Conservation (phyloP, 2,113 vertebrate genomes). For the Gallinago jamesoni region DNA sequence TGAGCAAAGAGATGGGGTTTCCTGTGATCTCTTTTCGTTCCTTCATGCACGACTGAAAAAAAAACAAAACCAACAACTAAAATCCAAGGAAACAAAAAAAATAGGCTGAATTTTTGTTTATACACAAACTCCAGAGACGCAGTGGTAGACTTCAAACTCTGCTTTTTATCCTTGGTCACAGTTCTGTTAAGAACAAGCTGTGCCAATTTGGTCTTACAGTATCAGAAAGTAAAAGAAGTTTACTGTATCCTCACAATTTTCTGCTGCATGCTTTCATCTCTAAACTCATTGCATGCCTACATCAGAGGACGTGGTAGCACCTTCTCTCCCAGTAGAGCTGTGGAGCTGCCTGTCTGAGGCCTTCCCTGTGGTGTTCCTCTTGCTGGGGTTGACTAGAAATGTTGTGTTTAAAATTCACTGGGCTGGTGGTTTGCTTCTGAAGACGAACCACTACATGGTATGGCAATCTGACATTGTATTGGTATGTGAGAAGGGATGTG, state of each 20-base stretch:
- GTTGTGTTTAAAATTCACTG: not conserved
- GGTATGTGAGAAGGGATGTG: not conserved
- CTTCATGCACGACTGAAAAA: not conserved
- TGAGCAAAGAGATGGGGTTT: constrained; percentile 9
- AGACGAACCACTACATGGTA: not conserved
- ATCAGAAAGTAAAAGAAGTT: not conserved
- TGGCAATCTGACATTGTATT: not conserved
- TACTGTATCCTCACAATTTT: not conserved
- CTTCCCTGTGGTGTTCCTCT: accelerated
- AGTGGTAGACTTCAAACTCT: not conserved
- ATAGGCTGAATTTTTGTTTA: not conserved
- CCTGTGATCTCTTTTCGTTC: not conserved
- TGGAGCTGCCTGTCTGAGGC: not conserved
- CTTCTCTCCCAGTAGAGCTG: not conserved
- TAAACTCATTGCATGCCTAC: not conserved
- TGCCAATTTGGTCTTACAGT: not conserved
- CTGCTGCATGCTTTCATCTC: not conserved
- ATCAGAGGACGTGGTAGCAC: not conserved
- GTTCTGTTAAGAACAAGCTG: not conserved
- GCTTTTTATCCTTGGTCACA: not conserved
- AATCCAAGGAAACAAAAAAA: not conserved
- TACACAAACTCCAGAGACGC: not conserved
- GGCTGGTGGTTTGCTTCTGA: not conserved
- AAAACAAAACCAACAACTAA: not conserved
- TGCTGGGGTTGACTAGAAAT: not conserved